phyloP scores from a whole-genome alignment of 2,888 invertebrate species.

The Smittia aterrima region DNA sequence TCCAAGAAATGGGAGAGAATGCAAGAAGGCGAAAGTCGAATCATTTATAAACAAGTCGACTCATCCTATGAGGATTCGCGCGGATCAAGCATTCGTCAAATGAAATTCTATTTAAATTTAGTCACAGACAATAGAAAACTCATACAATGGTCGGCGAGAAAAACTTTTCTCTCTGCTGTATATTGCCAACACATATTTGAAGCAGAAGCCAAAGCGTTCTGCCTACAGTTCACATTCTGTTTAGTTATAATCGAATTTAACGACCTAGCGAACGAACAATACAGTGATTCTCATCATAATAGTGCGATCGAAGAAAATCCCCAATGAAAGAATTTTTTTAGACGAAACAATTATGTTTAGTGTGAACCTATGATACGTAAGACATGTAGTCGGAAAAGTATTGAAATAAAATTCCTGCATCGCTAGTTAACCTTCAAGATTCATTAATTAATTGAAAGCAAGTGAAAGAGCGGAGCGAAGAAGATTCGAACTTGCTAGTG shows the following conservation, averaged over 20 bases:
- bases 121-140: constrained; percentile 10
- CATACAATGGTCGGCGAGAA: neutral
- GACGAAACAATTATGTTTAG: no score
- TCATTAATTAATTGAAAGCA: constrained; percentile 35
- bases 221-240: constrained; percentile 20
- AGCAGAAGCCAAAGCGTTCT: constrained; percentile 11
- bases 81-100: constrained; percentile 6
- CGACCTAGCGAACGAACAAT: constrained; percentile 40
- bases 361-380: no score
- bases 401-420: neutral
- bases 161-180: neutral
- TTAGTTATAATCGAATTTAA: constrained; percentile 41
- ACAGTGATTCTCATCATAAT: constrained; percentile 41
- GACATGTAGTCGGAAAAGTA: neutral
- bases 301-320: neutral
- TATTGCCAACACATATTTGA: constrained; percentile 2
- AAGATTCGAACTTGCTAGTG: neutral
- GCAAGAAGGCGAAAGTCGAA: neutral
- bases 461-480: neutral
- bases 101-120: constrained; percentile 14
- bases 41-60: neutral
- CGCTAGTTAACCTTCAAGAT: constrained; percentile 27
- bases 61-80: constrained; percentile 1
- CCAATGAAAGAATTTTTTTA: neutral
- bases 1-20: no score